Evolutionary conservation across 64 coral and sea anemone genomes (phyloP).

Genomic region (Stichodactyla helianthus): DNA sequence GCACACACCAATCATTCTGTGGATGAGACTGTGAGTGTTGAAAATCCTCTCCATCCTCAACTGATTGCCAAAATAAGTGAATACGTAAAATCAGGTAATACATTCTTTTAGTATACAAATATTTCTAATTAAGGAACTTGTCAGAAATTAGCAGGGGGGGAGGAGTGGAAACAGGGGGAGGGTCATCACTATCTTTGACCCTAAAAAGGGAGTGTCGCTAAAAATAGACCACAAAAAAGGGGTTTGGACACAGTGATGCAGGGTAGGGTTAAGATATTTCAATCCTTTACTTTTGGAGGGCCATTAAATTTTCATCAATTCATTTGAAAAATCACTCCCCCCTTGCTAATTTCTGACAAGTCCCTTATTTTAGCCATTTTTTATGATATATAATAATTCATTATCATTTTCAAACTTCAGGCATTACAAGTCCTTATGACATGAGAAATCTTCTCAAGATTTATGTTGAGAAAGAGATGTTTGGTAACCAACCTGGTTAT

Average conservation of each 20-base stretch:
- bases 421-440: slow-evolving; percentile 9
- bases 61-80: background rate
- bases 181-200: no score
- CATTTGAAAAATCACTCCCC: no score
- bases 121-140: background rate
- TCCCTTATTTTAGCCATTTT: background rate
- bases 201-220: no score
- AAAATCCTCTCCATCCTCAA: background rate
- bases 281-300: no score
- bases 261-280: no score
- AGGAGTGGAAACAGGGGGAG: no score
- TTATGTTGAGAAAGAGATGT: background rate
- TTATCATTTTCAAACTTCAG: background rate
- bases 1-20: background rate
- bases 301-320: no score
- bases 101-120: background rate
- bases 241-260: no score
- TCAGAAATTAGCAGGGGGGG: no score
- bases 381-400: no score
- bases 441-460: background rate
- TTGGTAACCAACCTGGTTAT: background rate
- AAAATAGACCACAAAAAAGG: no score
- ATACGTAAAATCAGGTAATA: slow-evolving; percentile 7
- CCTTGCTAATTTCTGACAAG: no score
- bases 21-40: background rate